phyloP scores from a whole-genome alignment of 2,113 vertebrate genomes.

The Podilymbus podiceps region DNA sequence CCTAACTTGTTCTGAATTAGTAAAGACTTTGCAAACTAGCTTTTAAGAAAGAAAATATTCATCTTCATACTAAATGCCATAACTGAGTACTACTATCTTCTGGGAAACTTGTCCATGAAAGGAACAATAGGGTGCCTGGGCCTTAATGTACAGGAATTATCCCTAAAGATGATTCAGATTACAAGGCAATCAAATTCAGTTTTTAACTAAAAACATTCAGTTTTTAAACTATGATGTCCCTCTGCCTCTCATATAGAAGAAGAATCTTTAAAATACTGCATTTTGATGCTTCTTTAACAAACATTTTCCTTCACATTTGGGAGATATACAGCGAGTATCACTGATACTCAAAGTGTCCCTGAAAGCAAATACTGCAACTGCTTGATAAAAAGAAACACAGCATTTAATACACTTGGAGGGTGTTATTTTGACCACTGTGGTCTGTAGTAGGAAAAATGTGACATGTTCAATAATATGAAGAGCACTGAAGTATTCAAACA shows the following conservation, averaged over 20 bases:
- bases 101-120: neutral
- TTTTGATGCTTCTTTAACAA: neutral
- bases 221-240: neutral
- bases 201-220: neutral
- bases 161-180: neutral
- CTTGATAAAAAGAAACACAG: neutral
- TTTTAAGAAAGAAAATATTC: neutral
- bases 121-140: neutral
- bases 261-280: neutral
- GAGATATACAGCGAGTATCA: neutral
- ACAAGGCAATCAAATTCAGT: neutral
- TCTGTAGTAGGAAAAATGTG: neutral
- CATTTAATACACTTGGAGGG: neutral
- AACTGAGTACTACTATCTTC: neutral
- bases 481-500: neutral
- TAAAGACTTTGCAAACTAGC: neutral
- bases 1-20: neutral
- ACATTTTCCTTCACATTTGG: neutral
- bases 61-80: neutral
- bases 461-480: neutral
- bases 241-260: neutral
- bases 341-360: neutral
- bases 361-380: neutral
- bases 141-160: neutral
- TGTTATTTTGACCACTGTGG: neutral